phyloP scores from a whole-genome alignment of 2,797 vertebrate genomes.

The Pangasius mekongensis region DNA sequence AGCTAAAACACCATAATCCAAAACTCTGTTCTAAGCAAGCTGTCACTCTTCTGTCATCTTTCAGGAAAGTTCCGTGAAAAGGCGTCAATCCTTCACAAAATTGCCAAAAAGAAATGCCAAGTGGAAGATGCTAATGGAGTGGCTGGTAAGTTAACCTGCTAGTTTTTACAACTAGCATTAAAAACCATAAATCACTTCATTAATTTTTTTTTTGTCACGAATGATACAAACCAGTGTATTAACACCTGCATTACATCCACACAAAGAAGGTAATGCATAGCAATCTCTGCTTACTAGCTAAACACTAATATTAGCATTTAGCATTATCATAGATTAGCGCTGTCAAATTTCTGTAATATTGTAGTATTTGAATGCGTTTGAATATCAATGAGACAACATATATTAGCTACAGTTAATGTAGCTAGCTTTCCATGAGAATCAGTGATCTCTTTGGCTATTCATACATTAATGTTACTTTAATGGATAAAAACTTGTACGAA shows the following conservation, averaged over 20 bases:
- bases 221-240: background rate
- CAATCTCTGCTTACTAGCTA: background rate
- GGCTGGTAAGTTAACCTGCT: slow-evolving; percentile 69
- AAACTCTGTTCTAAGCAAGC: background rate
- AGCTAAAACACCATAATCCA: background rate
- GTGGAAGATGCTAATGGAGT: slow-evolving; percentile 93
- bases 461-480: background rate
- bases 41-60: slow-evolving; percentile 43
- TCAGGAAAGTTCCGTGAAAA: slow-evolving; percentile 97
- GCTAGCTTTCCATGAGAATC: too few relatives aligned
- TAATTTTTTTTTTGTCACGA: background rate
- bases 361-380: background rate
- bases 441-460: too few relatives aligned
- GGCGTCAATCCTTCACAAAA: slow-evolving; percentile 97
- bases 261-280: background rate
- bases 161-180: background rate
- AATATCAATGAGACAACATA: background rate
- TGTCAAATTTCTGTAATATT: background rate
- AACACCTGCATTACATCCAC: background rate
- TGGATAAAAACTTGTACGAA: background rate
- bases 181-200: background rate
- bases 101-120: slow-evolving; percentile 98
- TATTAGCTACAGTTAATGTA: background rate
- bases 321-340: background rate
- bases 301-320: background rate